Evolutionary conservation across 2,888 invertebrate species (phyloP), one percentile per base, ranked within the genome.

Genomic region (Tetanocera ferruginea): DNA sequence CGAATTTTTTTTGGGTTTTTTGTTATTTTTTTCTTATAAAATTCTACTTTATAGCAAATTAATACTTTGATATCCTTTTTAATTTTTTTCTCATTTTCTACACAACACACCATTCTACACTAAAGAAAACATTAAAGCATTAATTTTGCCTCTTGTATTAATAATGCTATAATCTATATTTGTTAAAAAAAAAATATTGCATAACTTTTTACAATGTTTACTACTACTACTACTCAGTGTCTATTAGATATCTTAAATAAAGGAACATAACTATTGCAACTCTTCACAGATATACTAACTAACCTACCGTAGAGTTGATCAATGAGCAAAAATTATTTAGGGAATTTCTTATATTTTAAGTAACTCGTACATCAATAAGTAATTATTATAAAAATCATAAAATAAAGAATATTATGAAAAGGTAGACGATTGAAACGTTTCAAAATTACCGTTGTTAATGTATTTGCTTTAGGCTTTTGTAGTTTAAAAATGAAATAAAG

Each of bases 381-480:
- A 28, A 49, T 37, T 64, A 11, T 60, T 70, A 76, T 19, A 69
- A 78, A 76, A 51, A 74, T 51, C 28, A 78, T 62, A 79, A 73
- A 49, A 71, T 57, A 25, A 34, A 76, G 67, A 57, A 73, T 66
- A 82, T 62, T 62, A 23, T 34, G 70, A 34, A 62, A 67, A 72
- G 37, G 67, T 76, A 57, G 78, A 43, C 37, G 67, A 34, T 67
- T 51, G 86, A 73, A 78, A 55, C 69, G 8, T 69, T 64, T n/a
- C 62, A 19, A 71, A 43, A 55, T 34, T 76, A 14, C 79, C 84
- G 83, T 83, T 84, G 84, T 83, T 84, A 80, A 83, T 83, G 83
- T 84, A 83, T 85, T 84, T 84, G 83, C 82, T 85, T 84, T 83
- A 84, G 83, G 82, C 83, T 82, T n/a, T 82, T 80, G 79, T 81